Conservation (phyloP, 2,888 invertebrate genomes). For the Hydraecia micacea region DNA sequence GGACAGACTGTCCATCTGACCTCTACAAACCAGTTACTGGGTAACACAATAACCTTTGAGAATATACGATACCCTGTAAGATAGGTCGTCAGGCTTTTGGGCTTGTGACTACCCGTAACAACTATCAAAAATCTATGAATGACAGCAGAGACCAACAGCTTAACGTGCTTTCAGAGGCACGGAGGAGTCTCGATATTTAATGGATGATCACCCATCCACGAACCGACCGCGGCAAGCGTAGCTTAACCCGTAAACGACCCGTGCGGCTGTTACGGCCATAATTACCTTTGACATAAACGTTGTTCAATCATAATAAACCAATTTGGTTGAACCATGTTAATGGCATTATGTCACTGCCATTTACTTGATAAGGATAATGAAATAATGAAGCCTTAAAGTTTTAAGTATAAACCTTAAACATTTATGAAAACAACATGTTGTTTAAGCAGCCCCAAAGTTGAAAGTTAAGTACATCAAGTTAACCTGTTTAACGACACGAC, state of each 20-base stretch:
- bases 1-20: background rate
- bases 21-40: background rate
- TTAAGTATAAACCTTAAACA: conserved; percentile 21
- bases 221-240: background rate
- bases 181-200: background rate
- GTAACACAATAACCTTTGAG: background rate
- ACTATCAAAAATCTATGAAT: background rate
- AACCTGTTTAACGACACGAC: conserved; percentile 43
- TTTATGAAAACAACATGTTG: conserved; percentile 41
- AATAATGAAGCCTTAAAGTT: conserved; percentile 10
- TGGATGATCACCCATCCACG: background rate
- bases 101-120: background rate
- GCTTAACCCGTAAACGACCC: background rate
- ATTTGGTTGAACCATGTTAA: background rate
- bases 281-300: background rate
- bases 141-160: background rate
- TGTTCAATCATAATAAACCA: background rate
- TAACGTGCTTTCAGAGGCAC: background rate
- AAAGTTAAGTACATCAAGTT: conserved; percentile 50
- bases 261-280: background rate
- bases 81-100: background rate
- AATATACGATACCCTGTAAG: background rate
- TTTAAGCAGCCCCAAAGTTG: conserved; percentile 36
- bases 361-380: conserved; percentile 19
- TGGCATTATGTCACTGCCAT: conserved; percentile 6